Percentiles rank a stretch among this genome's conserved stretches.
Conservation (phyloP, 2,797 vertebrate species). For the Eremophila alpestris region DNA sequence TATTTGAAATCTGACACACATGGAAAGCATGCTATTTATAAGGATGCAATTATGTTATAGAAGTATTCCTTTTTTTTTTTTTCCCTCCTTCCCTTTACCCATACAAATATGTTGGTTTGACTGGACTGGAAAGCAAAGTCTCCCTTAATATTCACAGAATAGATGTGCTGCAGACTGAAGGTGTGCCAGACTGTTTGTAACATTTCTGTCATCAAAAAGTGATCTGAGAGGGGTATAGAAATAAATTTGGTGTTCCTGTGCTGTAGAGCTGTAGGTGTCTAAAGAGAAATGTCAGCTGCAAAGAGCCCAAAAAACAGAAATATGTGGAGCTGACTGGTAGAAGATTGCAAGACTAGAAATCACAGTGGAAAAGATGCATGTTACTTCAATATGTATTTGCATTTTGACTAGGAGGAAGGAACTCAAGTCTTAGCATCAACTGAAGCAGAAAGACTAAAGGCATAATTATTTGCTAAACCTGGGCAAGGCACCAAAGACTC, state of each 20-base stretch:
- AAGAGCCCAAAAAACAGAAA: background rate
- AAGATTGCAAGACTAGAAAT: background rate
- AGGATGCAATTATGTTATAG: constrained; percentile 11
- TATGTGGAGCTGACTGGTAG: background rate
- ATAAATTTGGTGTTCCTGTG: background rate
- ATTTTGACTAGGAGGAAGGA: background rate
- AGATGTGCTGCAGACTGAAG: background rate
- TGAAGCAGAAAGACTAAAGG: background rate
- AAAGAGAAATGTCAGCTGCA: background rate
- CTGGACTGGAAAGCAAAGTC: background rate
- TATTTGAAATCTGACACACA: constrained; percentile 45
- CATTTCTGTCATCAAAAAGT: background rate
- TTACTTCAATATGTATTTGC: background rate
- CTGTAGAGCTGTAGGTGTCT: background rate
- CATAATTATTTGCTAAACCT: background rate
- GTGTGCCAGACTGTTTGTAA: background rate
- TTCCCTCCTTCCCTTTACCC: background rate
- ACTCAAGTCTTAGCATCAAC: background rate
- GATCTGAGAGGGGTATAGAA: background rate
- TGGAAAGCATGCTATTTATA: constrained; percentile 53
- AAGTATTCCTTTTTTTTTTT: background rate
- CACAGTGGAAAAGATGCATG: background rate
- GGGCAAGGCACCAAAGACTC: background rate
- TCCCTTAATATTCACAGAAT: background rate
- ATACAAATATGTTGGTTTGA: background rate